Base-by-base conservation (phyloP, 2,888 invertebrate species). In the Meghimatium bilineatum region DNA sequence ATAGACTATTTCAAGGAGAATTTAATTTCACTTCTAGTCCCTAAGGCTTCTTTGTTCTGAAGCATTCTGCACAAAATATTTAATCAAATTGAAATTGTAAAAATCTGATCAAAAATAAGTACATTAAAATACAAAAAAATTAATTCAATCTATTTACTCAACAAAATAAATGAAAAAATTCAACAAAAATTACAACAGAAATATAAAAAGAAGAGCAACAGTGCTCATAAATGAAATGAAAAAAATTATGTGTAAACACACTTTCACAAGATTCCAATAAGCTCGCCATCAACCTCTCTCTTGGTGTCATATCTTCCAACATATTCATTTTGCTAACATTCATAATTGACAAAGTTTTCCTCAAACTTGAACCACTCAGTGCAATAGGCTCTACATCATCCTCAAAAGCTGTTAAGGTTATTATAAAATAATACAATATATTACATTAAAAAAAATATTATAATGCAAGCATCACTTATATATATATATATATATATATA, bases 291-390 rank as follows among this genome's bases (percentile, higher is more conserved):
- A 82, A 12, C 69, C 29, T 77, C 36, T 82, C 77, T 38, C 44
- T 60, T 14, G 77, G 82, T 14, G 36, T 26, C 60, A 78, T 1
- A 49, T 78, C 78, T 63, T 84, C 84, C 29, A 79, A 20, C 3
- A 84, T 38, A 67, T 80, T 75, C 79, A 84, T 84, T 66, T 67
- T 60, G 38, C 84, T 84, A 17, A 84, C 84, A 80, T 84, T 84
- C 84, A 84, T 84, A n/a, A 84, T 84, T 32, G 84, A 84, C n/a
- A 66, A 26, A 12, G 79, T 84, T 74, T 67, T 79, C 36, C 71
- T 84, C 38, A 84, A 17, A 66, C 12, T 20, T 32, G 12, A 0
- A 10, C 60, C 32, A 34, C 34, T 56, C 26, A 80, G 56, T 80
- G 80, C 71, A 23, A 80, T 80, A 36, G 72, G 71, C 12, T 14